Evolutionary conservation across 1,140 invertebrate genomes (phyloP), one percentile per base, ranked within the genome.

Genomic region (Pseudomyrmex dendroicus): DNA sequence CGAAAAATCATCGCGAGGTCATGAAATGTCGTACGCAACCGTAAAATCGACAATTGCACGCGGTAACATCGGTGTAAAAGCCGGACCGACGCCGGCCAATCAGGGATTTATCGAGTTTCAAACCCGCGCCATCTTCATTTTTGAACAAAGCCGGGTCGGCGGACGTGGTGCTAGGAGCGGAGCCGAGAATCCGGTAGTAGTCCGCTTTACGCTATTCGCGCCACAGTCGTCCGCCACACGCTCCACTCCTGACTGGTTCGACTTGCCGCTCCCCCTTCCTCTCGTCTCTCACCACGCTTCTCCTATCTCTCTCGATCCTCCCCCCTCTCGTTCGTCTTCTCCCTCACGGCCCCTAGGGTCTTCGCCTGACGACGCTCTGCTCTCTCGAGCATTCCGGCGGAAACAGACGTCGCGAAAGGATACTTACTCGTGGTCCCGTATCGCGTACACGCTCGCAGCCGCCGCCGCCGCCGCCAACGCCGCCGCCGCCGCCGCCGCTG

Each of bases 111-210:
- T 95, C 92, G 95, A 95, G 95, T 94, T 94, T 95, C 94, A 96
- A 96, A 95, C 95, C 93, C 96, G 96, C 96, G 96, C 96, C 96
- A 97, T 97, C 96, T 97, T 97, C 95, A 95, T 96, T 96, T 97
- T 97, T 96, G 96, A 97, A 96, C 96, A 96, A 96, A 95, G 96
- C 95, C 94, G 93, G 91, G 91, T 85, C 85, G 87, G 74, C 80
- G 35, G 35, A 35, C 35, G 35, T 35, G 48, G 67, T 83, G 85
- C 82, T 80, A 88, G 76, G 82, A 89, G 84, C 70, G 88, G 35
- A 35, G 35, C 5, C 77, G 85, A 73, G 73, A 83, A 83, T 62
- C 82, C 64, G 63, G 84, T 88, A 87, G 89, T 90, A 90, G 89
- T 90, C 54, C 86, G 82, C 84, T 87, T 83, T 68, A 84, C 87